phyloP scores from a whole-genome alignment of 2,888 invertebrate species.

The Sabellastarte sp. region DNA sequence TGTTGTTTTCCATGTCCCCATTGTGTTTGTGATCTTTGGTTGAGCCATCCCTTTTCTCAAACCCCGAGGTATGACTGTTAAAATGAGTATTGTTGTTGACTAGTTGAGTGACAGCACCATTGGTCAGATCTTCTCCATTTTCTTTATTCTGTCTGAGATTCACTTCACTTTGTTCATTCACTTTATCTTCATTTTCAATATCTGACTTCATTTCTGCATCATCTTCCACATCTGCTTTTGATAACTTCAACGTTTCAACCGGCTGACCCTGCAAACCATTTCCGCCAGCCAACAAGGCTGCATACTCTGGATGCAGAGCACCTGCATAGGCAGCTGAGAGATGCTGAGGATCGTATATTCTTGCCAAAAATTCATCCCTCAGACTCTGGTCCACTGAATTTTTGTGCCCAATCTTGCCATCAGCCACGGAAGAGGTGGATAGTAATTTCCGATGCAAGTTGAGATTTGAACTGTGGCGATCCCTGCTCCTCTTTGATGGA shows the following conservation, averaged over 20 bases:
- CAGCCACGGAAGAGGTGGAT: constrained; percentile 34
- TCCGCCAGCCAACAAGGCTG: not conserved
- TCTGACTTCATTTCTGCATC: not conserved
- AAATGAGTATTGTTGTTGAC: too few species aligned
- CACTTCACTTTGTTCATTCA: not conserved
- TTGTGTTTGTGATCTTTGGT: not conserved
- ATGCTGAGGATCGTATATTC: constrained; percentile 7
- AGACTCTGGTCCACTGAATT: constrained; percentile 1
- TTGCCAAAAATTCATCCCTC: constrained; percentile 12
- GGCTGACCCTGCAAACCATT: too few species aligned
- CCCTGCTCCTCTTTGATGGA: constrained; percentile 87
- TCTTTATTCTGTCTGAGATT: not conserved
- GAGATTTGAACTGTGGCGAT: constrained; percentile 87
- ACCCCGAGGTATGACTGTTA: too few species aligned
- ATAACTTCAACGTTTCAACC: too few species aligned
- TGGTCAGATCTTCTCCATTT: not conserved
- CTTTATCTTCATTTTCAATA: not conserved
- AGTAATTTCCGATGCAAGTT: constrained; percentile 87
- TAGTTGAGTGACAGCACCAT: not conserved
- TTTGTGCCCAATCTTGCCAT: not conserved
- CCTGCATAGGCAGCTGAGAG: not conserved
- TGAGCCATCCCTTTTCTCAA: not conserved
- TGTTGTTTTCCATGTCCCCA: not conserved
- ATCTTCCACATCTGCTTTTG: not conserved
- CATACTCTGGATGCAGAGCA: not conserved